Evolutionary conservation across 2,888 invertebrate species (phyloP).

Genomic region (Sepiola atlantica): DNA sequence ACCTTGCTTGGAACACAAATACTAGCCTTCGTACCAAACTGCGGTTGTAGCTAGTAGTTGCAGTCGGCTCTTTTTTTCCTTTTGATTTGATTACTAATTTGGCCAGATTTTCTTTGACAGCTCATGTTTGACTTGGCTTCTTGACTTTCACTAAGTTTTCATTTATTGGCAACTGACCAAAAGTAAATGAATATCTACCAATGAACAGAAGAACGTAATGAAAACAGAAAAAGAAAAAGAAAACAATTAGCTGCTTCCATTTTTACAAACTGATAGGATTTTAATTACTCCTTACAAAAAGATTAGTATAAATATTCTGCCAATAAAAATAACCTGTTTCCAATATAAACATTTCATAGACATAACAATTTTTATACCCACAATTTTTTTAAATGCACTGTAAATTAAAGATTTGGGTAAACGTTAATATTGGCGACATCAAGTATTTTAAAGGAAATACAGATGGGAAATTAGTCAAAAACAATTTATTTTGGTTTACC

Average conservation of each 20-base stretch:
- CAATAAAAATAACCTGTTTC: too few species aligned
- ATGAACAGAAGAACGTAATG: background rate
- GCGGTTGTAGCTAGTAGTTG: background rate
- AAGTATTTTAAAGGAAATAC: too few species aligned
- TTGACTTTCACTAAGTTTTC: background rate
- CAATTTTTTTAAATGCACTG: too few species aligned
- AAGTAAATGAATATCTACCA: background rate
- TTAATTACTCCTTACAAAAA: background rate
- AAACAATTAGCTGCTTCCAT: background rate
- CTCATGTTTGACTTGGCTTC: background rate
- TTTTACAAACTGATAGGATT: background rate
- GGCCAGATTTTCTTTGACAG: background rate
- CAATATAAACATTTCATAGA: too few species aligned
- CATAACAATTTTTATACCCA: too few species aligned
- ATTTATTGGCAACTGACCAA: background rate
- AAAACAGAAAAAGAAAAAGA: background rate
- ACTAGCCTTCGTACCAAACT: slow-evolving; percentile 2
- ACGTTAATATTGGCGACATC: too few species aligned
- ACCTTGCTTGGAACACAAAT: background rate
- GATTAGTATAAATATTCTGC: background rate
- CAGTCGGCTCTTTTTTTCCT: background rate
- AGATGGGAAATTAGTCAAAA: too few species aligned
- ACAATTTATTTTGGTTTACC: too few species aligned
- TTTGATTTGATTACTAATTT: slow-evolving; percentile 22
- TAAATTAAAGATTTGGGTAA: too few species aligned